Evolutionary conservation across 2,113 vertebrate species (phyloP), one percentile per base, ranked within the genome.

Genomic region (Melierax canorus): DNA sequence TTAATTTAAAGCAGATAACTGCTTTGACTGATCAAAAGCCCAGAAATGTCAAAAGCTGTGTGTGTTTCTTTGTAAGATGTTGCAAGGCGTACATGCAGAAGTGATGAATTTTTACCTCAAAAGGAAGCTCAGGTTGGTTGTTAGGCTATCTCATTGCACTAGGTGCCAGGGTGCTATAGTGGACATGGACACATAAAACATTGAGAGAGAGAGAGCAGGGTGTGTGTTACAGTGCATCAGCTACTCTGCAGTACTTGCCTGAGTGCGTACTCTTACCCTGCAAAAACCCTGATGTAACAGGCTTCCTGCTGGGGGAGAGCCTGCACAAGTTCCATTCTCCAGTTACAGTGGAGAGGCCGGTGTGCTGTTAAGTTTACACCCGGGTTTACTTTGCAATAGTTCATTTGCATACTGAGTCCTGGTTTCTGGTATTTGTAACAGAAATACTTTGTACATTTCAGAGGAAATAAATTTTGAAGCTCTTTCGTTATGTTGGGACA

Each of bases 21-120:
- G 50, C 82, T 90, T 67, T 77, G 79, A 48, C 38, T 90, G 92
- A 89, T 95, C 60, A 78, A 93, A 92, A 92, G 38, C 75, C 59
- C 36, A 75, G 75, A 63, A 92, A 59, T 63, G 63, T 90, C 88
- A 71, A 86, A 88, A 91, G 72, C 76, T 63, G 8, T 5, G 5
- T 15, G 29, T 39, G n/a, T 27, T 51, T 53, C 23, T 73, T 46
- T 66, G n/a, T 14, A 23, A 43, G 6, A 5, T 50, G 39, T 67
- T 63, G 26, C 30, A 68, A 75, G 75, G 68, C 43, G 7, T 9
- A 11, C 1, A 50, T 50, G 48, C 48, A 50, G 7, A 24, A 50
- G 46, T 46, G 59, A 55, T 62, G 48, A 55, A 32, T 71, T 96
- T 68, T 80, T 77, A 9, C 9, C 7, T 77, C 10, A 1, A 27